Evolutionary conservation across 2,797 vertebrate genomes (phyloP).

Genomic region (Acanthopagrus latus): DNA sequence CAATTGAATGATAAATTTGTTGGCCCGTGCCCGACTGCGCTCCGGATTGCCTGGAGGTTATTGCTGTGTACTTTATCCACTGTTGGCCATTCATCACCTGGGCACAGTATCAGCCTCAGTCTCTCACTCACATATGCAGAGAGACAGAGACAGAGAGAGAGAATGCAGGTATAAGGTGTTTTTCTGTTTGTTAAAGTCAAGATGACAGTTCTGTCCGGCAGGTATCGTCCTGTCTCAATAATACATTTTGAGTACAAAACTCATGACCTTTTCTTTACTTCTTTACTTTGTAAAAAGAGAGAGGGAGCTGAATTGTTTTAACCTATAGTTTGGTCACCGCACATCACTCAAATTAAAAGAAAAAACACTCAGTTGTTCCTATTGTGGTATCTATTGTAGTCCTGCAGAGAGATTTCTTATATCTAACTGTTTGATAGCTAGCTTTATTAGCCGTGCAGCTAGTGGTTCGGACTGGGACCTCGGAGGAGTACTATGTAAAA

Average conservation of each 20-base stretch:
- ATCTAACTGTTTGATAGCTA: too few species aligned
- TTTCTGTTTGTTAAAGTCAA: slow-evolving; percentile 22
- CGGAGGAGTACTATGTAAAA: too few species aligned
- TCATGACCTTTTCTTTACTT: not conserved
- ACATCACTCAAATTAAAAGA: not conserved
- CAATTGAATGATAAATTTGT: slow-evolving; percentile 87
- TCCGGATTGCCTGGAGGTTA: slow-evolving; percentile 85
- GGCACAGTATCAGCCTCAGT: slow-evolving; percentile 65
- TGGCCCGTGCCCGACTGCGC: slow-evolving; percentile 71
- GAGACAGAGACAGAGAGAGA: not conserved
- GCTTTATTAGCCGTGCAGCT: too few species aligned
- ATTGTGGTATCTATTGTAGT: not conserved
- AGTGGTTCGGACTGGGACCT: too few species aligned
- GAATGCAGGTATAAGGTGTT: not conserved
- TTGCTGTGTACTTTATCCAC: slow-evolving; percentile 86
- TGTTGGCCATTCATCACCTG: slow-evolving; percentile 85
- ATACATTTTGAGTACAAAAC: not conserved
- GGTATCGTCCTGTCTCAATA: not conserved
- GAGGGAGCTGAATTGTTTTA: not conserved
- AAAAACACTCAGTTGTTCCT: not conserved
- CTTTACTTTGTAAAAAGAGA: too few species aligned
- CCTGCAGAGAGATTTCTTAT: not conserved
- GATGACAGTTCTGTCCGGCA: not conserved
- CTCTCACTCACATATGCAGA: slow-evolving; percentile 63
- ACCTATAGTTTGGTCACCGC: too few species aligned